Evolutionary conservation across 2,888 invertebrate genomes (phyloP).

Genomic region (Metellina segmentata): DNA sequence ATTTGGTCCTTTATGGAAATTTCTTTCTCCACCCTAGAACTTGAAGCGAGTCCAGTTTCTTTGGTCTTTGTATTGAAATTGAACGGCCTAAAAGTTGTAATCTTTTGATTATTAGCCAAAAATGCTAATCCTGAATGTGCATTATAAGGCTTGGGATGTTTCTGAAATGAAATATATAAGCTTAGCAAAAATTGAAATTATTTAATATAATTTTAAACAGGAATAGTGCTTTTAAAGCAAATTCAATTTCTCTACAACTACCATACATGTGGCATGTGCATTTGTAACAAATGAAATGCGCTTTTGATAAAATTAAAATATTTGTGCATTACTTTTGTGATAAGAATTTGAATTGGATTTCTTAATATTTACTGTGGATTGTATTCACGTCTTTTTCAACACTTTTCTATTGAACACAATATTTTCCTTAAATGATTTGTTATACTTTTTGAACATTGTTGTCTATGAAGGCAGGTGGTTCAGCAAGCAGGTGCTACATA

Average conservation of each 20-base stretch:
- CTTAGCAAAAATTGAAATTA: background rate
- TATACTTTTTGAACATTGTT: no score
- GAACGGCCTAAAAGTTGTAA: background rate
- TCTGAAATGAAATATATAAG: background rate
- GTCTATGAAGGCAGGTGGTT: no score
- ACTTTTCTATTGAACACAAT: no score
- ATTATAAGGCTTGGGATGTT: background rate
- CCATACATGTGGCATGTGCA: background rate
- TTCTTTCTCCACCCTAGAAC: no score
- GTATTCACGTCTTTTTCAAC: no score
- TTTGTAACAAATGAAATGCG: background rate
- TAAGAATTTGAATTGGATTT: no score
- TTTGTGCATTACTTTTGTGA: no score
- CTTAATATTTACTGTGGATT: no score
- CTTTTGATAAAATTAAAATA: background rate
- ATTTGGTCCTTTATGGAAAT: no score
- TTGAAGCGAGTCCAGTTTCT: background rate
- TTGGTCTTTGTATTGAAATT: background rate
- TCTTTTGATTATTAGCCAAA: background rate
- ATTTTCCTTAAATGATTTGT: no score
- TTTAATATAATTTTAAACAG: background rate
- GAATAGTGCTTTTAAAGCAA: no score
- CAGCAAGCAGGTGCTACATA: no score
- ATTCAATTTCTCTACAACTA: background rate
- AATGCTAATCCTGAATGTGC: constrained; percentile 5